phyloP scores from a whole-genome alignment of 64 coral and sea anemone species.

The Actinia tenebrosa region DNA sequence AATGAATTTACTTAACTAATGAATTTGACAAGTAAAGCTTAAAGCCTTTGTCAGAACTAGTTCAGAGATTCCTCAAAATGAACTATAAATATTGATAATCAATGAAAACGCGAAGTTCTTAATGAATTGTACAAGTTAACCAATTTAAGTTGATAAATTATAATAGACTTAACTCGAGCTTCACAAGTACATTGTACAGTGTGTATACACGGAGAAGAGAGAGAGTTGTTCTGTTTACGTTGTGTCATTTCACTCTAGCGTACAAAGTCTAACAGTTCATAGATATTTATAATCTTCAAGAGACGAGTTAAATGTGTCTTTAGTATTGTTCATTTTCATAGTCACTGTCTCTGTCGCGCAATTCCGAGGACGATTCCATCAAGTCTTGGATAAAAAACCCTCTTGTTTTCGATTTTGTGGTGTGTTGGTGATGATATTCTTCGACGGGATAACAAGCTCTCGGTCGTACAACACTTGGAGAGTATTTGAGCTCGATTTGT shows the following conservation, averaged over 20 bases:
- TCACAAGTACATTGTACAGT: background rate
- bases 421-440: background rate
- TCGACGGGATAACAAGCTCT: background rate
- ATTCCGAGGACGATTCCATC: background rate
- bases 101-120: background rate
- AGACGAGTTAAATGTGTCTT: background rate
- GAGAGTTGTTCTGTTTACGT: too few relatives aligned
- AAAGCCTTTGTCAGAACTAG: background rate
- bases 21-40: background rate
- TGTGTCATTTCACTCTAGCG: too few relatives aligned
- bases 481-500: conserved; percentile 2
- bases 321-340: background rate
- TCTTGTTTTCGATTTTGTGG: background rate
- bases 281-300: too few relatives aligned
- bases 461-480: background rate
- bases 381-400: conserved; percentile 3
- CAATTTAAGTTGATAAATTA: background rate
- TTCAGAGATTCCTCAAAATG: background rate
- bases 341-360: background rate
- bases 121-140: background rate
- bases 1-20: conserved; percentile 1
- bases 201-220: background rate
- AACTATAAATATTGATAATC: conserved; percentile 1
- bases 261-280: too few relatives aligned
- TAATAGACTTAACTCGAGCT: background rate